These are phyloP conservation scores for Danio aesculapii DNA, from an alignment of 2,797 vertebrate species.

Conservation along the genomic window DNA sequence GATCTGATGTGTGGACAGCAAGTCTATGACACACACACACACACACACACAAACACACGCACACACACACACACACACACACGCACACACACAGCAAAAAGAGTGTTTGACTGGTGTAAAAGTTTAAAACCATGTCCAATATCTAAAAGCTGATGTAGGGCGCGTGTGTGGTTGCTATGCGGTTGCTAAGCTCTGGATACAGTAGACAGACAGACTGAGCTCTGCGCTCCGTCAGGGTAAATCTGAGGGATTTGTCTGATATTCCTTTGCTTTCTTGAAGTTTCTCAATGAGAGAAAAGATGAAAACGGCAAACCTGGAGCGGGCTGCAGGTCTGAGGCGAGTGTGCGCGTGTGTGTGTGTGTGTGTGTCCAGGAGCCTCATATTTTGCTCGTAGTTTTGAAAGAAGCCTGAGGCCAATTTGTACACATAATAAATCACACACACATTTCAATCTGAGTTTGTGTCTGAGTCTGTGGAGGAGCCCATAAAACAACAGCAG, in stretches of 20 bases:
- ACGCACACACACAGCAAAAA: too few relatives aligned
- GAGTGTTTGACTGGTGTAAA: not conserved
- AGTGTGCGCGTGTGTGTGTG: not conserved
- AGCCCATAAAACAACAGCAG: not conserved
- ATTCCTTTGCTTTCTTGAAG: not conserved
- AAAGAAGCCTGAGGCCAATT: slow-evolving; percentile 6
- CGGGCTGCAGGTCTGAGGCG: not conserved
- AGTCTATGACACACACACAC: not conserved
- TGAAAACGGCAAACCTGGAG: not conserved
- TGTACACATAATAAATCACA: slow-evolving; percentile 13
- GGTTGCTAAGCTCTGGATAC: not conserved
- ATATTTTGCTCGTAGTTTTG: not conserved
- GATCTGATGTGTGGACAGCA: too few relatives aligned
- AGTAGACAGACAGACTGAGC: not conserved
- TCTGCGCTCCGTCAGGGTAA: not conserved
- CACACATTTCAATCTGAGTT: slow-evolving; percentile 2
- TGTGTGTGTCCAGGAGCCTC: not conserved
- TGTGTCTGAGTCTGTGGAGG: not conserved
- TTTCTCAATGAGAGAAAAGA: not conserved
- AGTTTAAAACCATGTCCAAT: not conserved
- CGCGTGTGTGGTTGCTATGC: not conserved
- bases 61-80: not conserved
- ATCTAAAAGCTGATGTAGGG: not conserved
- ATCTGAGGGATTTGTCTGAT: not conserved
- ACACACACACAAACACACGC: not conserved